Evolutionary conservation across 1,140 invertebrate genomes (phyloP).

Genomic region (Hylaeus anthracinus): DNA sequence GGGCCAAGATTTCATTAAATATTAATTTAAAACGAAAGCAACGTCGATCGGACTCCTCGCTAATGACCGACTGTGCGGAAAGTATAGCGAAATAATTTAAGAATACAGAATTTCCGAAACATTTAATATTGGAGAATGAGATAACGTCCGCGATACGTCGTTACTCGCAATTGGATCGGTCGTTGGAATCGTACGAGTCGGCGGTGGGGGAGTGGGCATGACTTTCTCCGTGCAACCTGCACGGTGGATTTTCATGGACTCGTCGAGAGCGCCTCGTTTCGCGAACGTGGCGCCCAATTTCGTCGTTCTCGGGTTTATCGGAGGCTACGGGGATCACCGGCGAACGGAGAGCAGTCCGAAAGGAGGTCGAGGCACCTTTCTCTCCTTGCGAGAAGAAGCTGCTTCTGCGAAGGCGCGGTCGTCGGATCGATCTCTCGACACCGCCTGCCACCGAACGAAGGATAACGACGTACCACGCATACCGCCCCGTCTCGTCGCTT

Average conservation of each 20-base stretch:
- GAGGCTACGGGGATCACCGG: not conserved
- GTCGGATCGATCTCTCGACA: not conserved
- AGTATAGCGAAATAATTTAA: too few species aligned
- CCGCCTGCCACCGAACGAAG: not conserved
- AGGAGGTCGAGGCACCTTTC: conserved; percentile 44
- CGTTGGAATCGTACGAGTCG: too few species aligned
- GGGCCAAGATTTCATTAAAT: too few species aligned
- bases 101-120: too few species aligned
- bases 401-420: conserved; percentile 33
- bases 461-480: not conserved
- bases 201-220: not conserved
- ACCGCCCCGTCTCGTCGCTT: too few species aligned
- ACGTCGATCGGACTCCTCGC: too few species aligned
- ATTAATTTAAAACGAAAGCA: too few species aligned
- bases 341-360: not conserved
- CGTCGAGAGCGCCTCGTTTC: not conserved
- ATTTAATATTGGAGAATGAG: too few species aligned
- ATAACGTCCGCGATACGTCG: too few species aligned
- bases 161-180: too few species aligned
- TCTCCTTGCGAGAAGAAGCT: conserved; percentile 28
- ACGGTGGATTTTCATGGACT: not conserved
- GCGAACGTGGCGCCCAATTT: not conserved
- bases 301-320: not conserved
- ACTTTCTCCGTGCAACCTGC: conserved; percentile 4
- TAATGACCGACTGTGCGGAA: too few species aligned